These are phyloP conservation scores for Bolborhynchus lineola DNA, from an alignment of 2,113 vertebrate genomes.

Conservation along the genomic window DNA sequence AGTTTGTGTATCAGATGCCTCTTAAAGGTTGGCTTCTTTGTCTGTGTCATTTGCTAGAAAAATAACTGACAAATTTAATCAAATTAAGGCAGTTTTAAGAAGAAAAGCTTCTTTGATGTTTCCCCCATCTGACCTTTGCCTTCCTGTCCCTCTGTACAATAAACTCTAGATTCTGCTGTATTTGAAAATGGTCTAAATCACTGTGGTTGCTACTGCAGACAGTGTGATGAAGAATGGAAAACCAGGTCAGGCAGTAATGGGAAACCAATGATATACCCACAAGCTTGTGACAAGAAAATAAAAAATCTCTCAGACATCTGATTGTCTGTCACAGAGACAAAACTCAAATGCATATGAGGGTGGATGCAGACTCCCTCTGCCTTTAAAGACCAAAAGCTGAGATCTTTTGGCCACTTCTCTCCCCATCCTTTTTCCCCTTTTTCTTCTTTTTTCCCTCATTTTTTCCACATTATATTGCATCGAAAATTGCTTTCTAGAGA, in stretches of 20 bases:
- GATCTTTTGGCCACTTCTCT: not conserved
- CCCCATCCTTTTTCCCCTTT: not conserved
- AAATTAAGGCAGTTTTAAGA: not conserved
- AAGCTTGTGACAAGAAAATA: not conserved
- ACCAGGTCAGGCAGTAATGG: not conserved
- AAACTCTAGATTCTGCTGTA: not conserved
- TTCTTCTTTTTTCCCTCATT: not conserved
- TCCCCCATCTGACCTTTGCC: not conserved
- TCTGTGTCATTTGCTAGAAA: not conserved
- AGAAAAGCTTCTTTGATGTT: not conserved
- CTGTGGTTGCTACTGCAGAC: not conserved
- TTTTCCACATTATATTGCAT: not conserved
- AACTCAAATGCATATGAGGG: accelerated
- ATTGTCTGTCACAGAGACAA: not conserved
- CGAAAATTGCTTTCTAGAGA: conserved; percentile 4
- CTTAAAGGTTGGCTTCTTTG: not conserved
- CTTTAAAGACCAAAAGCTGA: not conserved
- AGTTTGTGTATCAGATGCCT: not conserved
- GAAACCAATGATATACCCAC: not conserved
- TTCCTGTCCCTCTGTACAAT: not conserved
- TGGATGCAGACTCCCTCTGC: not conserved
- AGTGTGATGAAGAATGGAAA: not conserved
- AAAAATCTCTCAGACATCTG: not conserved
- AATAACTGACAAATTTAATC: not conserved
- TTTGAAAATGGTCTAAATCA: not conserved